phyloP scores from a whole-genome alignment of 2,113 vertebrate species.

The Capreolus pygargus region DNA sequence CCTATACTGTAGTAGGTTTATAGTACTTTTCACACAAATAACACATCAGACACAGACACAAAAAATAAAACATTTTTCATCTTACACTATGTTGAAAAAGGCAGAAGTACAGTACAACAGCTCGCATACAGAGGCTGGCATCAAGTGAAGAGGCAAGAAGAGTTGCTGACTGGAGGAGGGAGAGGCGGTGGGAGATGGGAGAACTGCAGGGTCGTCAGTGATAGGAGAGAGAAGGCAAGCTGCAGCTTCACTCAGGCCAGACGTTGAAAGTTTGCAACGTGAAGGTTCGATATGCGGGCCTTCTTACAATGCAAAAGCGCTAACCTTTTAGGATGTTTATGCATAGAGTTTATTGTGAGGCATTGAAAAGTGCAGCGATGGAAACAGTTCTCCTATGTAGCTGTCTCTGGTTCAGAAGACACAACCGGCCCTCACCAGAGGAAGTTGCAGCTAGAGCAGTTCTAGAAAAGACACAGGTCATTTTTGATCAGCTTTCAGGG shows the following conservation, averaged over 20 bases:
- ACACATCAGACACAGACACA: not conserved
- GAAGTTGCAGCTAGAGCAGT: not conserved
- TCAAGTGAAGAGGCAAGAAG: not conserved
- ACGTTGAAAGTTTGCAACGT: not conserved
- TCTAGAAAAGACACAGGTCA: not conserved
- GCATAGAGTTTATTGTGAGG: not conserved
- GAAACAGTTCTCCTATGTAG: not conserved
- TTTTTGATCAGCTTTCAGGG: not conserved
- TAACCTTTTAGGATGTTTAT: constrained; percentile 30
- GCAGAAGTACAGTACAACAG: not conserved
- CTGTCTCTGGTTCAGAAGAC: not conserved
- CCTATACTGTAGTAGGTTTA: not conserved
- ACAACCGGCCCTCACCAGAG: not conserved
- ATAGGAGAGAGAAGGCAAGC: not conserved
- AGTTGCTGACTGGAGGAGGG: not conserved
- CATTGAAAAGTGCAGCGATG: not conserved
- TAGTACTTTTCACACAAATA: not conserved
- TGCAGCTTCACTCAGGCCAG: not conserved
- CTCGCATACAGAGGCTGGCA: not conserved
- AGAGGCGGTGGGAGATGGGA: not conserved
- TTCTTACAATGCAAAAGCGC: not conserved
- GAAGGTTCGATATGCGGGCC: not conserved
- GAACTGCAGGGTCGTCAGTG: not conserved
- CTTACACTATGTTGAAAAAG: not conserved
- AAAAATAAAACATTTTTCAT: not conserved